A percentile compares a stretch with the other conserved stretches of the same genome.
These are phyloP conservation scores for Eulithis testata DNA, from an alignment of 2,888 invertebrate genomes.

Conservation along the genomic window DNA sequence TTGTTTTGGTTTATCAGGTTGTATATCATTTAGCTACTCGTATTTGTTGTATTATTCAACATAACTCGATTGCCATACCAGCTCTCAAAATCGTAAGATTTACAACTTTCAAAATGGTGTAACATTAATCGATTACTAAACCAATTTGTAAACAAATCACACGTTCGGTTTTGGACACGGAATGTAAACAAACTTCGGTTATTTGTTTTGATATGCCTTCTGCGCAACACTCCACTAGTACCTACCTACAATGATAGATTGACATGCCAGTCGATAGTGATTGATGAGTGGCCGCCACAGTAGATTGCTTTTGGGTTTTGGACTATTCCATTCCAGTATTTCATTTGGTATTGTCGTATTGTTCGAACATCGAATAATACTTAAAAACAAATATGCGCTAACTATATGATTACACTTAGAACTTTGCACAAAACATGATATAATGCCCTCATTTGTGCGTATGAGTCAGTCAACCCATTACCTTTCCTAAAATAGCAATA, in stretches of 20 bases:
- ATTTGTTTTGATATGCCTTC: constrained; percentile 35
- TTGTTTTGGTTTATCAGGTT: too few relatives aligned
- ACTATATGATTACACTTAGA: not conserved
- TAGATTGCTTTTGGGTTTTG: constrained; percentile 21
- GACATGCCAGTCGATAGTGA: constrained; percentile 28
- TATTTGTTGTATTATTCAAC: not conserved
- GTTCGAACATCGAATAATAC: too few relatives aligned
- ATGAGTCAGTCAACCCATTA: constrained; percentile 43
- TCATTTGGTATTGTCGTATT: constrained; percentile 6
- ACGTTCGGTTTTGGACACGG: constrained; percentile 29
- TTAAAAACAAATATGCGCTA: too few relatives aligned
- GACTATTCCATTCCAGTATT: constrained; percentile 10
- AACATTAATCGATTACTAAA: constrained; percentile 31
- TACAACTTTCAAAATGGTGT: constrained; percentile 12
- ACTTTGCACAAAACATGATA: constrained; percentile 14
- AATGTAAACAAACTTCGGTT: constrained; percentile 32
- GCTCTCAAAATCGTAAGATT: constrained; percentile 8
- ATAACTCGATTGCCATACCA: constrained; percentile 13
- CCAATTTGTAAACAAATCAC: constrained; percentile 33
- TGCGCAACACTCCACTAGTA: constrained; percentile 27
- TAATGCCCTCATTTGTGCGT: constrained; percentile 24
- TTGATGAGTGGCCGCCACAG: constrained; percentile 28
- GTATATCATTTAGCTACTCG: not conserved
- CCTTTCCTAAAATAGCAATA: constrained; percentile 58
- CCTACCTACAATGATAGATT: constrained; percentile 17